A percentile compares a stretch with the other conserved stretches of the same genome.
Evolutionary conservation across 2,888 invertebrate genomes (phyloP).

Genomic region (Trilocha varians): DNA sequence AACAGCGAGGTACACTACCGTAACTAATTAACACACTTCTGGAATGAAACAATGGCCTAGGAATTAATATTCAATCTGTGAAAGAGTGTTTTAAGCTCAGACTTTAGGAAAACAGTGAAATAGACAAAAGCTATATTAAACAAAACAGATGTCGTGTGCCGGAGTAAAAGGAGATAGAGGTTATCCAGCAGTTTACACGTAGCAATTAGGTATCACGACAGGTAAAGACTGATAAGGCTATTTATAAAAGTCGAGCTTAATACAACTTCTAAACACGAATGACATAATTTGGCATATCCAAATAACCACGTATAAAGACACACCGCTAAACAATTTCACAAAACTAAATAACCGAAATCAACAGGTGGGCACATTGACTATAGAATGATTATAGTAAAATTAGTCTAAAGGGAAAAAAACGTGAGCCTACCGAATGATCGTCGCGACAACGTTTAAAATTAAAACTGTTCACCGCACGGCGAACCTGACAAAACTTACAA

Average conservation of each 20-base stretch:
- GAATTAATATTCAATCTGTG: neutral
- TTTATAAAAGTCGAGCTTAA: too few relatives aligned
- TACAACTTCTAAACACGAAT: neutral
- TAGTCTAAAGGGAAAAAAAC: constrained; percentile 16
- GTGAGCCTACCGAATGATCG: constrained; percentile 28
- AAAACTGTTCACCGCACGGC: neutral
- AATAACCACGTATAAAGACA: constrained; percentile 8
- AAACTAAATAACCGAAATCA: constrained; percentile 41
- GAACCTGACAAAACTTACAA: too few relatives aligned
- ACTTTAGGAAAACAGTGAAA: too few relatives aligned
- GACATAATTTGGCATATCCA: neutral
- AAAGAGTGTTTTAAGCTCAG: constrained; percentile 1
- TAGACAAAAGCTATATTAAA: too few relatives aligned
- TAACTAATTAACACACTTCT: neutral
- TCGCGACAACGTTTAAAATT: neutral
- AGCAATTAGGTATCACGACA: too few relatives aligned
- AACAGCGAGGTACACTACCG: neutral
- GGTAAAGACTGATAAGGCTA: too few relatives aligned
- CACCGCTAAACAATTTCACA: constrained; percentile 27
- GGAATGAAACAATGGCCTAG: constrained; percentile 5
- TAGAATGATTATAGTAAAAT: constrained; percentile 37
- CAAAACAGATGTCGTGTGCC: too few relatives aligned
- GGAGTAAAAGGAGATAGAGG: too few relatives aligned
- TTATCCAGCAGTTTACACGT: too few relatives aligned
- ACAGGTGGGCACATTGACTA: constrained; percentile 67